phyloP scores from a whole-genome alignment of 2,113 vertebrate genomes.

The Seriola aureovittata region DNA sequence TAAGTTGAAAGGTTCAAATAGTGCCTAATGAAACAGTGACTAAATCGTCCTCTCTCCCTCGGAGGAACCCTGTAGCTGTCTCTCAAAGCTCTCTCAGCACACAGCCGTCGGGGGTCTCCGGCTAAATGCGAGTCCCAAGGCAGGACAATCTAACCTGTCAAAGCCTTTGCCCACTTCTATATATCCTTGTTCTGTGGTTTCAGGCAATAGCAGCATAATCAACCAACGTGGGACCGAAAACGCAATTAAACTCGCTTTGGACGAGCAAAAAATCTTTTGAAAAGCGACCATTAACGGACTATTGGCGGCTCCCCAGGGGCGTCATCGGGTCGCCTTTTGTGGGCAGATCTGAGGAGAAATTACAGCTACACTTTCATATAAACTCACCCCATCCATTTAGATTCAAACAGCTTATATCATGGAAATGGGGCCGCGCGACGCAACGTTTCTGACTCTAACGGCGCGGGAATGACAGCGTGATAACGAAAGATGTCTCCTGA shows the following conservation, averaged over 20 bases:
- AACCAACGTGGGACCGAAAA: conserved; percentile 87
- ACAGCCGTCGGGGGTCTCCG: conserved; percentile 81
- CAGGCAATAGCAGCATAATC: conserved; percentile 85
- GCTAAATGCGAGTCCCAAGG: conserved; percentile 83
- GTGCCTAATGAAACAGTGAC: conserved; percentile 98
- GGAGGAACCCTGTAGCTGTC: conserved; percentile 87
- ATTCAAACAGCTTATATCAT: conserved; percentile 50
- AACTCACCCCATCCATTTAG: conserved; percentile 41
- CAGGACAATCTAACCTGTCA: conserved; percentile 87
- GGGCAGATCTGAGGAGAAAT: conserved; percentile 69
- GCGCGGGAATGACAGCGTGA: conserved; percentile 21
- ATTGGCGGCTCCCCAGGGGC: conserved; percentile 75
- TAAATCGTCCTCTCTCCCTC: conserved; percentile 89
- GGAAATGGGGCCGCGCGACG: conserved; percentile 31
- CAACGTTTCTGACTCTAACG: conserved; percentile 25
- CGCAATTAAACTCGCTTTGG: conserved; percentile 89
- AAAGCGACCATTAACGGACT: conserved; percentile 80
- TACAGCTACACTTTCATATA: conserved; percentile 68
- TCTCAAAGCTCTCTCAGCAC: conserved; percentile 87
- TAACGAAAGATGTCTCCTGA: conserved; percentile 12
- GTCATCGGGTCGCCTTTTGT: conserved; percentile 80
- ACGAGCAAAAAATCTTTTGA: conserved; percentile 78
- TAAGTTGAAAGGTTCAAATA: conserved; percentile 99
- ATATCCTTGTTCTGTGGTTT: conserved; percentile 77
- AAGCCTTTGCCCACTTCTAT: conserved; percentile 83